Percentiles rank a stretch among this genome's conserved stretches.
Conservation (phyloP, 2,888 invertebrate species). For the Luperina testacea region DNA sequence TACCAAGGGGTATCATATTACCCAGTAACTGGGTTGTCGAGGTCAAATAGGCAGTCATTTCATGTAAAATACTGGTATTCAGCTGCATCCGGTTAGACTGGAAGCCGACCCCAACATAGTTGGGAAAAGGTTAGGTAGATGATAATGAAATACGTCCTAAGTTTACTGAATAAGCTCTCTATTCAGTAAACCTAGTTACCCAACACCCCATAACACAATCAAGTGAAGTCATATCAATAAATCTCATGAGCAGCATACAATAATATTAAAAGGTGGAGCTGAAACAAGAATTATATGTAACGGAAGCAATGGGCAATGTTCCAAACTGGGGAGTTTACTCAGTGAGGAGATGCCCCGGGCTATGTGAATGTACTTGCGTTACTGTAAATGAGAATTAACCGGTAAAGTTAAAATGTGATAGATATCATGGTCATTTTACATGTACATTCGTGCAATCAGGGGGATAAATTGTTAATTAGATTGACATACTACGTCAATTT, state of each 20-base stretch:
- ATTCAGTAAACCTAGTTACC: conserved; percentile 14
- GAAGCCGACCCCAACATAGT: too few species aligned
- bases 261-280: conserved; percentile 62
- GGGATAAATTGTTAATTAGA: too few species aligned
- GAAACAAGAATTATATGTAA: conserved; percentile 62
- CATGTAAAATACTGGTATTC: too few species aligned
- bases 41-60: too few species aligned
- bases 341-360: conserved; percentile 10
- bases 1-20: too few species aligned
- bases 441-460: too few species aligned
- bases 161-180: background rate
- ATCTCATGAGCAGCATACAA: conserved; percentile 57
- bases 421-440: background rate
- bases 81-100: too few species aligned
- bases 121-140: too few species aligned
- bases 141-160: background rate
- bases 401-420: conserved; percentile 5
- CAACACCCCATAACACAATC: conserved; percentile 18
- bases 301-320: conserved; percentile 69
- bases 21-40: too few species aligned
- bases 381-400: conserved; percentile 37
- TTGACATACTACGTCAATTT: too few species aligned
- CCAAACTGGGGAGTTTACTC: conserved; percentile 65
- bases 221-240: conserved; percentile 54
- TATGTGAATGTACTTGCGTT: conserved; percentile 17